A percentile compares a stretch with the other conserved stretches of the same genome.
These are phyloP conservation scores for Pterois miles DNA, from an alignment of 2,797 vertebrate genomes.

Conservation along the genomic window DNA sequence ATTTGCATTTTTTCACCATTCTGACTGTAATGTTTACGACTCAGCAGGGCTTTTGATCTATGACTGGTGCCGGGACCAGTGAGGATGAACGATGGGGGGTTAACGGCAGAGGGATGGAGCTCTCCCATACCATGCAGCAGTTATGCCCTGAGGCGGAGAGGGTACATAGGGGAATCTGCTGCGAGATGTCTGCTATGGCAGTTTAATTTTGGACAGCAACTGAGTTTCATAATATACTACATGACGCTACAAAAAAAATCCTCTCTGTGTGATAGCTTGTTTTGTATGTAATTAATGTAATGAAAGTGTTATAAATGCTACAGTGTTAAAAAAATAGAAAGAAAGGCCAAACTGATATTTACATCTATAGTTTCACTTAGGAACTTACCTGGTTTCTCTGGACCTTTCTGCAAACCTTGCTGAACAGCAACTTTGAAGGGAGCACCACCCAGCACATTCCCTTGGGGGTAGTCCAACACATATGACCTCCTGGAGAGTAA, in stretches of 20 bases:
- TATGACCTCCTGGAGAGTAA: neutral
- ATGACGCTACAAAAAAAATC: neutral
- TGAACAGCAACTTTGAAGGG: neutral
- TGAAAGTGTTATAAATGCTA: neutral
- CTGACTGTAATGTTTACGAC: constrained; percentile 17
- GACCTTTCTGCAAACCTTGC: neutral
- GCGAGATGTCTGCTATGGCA: neutral
- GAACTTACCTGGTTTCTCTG: neutral
- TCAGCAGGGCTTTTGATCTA: constrained; percentile 53
- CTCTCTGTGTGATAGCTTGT: neutral
- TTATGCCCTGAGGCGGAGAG: constrained; percentile 25
- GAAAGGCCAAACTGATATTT: neutral
- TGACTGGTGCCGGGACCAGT: constrained; percentile 27
- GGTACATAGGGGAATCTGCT: constrained; percentile 1
- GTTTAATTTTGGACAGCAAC: constrained; percentile 6
- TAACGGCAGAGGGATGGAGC: constrained; percentile 53
- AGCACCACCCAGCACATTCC: neutral
- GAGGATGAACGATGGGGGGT: constrained; percentile 59
- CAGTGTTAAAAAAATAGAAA: neutral
- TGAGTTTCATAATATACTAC: neutral
- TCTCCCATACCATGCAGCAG: constrained; percentile 21
- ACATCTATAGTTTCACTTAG: neutral
- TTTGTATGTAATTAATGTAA: neutral
- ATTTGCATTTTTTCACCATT: constrained; percentile 63
- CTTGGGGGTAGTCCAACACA: neutral